Evolutionary conservation across 2,888 invertebrate genomes (phyloP).

Genomic region (Lasius fuliginosus): DNA sequence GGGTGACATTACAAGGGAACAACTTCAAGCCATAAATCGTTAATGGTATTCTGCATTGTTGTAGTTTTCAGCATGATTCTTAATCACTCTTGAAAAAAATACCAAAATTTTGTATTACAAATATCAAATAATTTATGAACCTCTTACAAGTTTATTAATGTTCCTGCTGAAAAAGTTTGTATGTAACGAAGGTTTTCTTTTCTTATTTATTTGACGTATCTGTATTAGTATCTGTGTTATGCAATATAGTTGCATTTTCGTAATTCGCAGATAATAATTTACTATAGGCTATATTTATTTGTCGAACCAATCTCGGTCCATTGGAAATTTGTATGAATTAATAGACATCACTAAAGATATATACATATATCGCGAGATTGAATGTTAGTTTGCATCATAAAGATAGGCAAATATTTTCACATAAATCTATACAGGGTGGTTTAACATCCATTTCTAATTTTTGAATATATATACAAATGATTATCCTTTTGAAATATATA

Average conservation of each 20-base stretch:
- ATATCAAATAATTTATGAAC: background rate
- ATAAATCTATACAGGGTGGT: background rate
- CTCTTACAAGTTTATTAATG: background rate
- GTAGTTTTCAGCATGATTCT: background rate
- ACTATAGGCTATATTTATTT: background rate
- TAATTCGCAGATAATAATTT: slow-evolving; percentile 17
- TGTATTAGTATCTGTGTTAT: background rate
- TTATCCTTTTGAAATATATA: background rate
- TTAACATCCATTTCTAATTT: background rate
- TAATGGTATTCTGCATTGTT: background rate
- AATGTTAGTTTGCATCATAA: slow-evolving; percentile 11
- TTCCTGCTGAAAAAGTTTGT: background rate
- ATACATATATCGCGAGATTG: background rate
- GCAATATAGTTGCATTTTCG: background rate
- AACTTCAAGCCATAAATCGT: background rate
- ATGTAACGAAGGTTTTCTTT: background rate
- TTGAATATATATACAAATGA: background rate
- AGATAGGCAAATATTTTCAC: background rate
- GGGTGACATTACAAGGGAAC: background rate
- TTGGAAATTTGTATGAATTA: background rate
- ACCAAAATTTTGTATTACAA: background rate
- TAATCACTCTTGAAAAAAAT: background rate
- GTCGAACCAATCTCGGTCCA: background rate
- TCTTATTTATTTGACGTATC: background rate
- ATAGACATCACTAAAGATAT: slow-evolving; percentile 2